Base-by-base conservation (phyloP, 2,797 vertebrate genomes). In the Gadopsis bispinosus region DNA sequence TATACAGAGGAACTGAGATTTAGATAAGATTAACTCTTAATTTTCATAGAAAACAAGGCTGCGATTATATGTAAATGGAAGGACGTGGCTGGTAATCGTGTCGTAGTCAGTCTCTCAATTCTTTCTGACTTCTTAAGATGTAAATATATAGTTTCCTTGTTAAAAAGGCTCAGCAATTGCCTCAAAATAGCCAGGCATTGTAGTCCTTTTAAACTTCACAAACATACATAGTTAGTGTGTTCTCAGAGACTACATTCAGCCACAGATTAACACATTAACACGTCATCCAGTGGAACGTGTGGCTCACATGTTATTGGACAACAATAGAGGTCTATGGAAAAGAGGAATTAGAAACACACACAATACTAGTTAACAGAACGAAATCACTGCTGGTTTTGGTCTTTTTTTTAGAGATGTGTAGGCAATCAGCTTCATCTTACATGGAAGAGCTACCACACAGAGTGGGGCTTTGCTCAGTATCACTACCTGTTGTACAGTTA, bases 281-380 rank as follows among this genome's bases (percentile, higher is more conserved):
- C 19, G 16, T 61, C 59, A 39, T 1, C 5, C 11, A 14, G 29
- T 31, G 7, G 14, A 17, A 13, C 29, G 17, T 17, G 47, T 56
- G 51, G 3, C 41, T 56, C 26, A 26, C 35, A 9, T 37, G 8
- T 55, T 54, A 16, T n/a, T 37, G 20, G 29, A 54, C 20, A 68
- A 20, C 56, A 75, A 33, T 19, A 5, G 2, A 14, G 50, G 5
- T 55, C 16, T 9, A 13, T 35, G 19, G 39, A 20, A 26, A 10
- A 26, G 9, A 64, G 31, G 2, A 1, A 22, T 6, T 58, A 10
- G 4, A 50, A 3, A 29, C 33, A 47, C 39, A 37, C 0, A 33
- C 13, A 43, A 5, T 17, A 35, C 17, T 4, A 17, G 1, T 14
- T 31, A n/a, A 29, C 1, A 5, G 1, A 22, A n/a, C 35, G 0